Evolutionary conservation across 2,888 invertebrate species (phyloP), one percentile per base, ranked within the genome.

Genomic region (Drosophila dives): DNA sequence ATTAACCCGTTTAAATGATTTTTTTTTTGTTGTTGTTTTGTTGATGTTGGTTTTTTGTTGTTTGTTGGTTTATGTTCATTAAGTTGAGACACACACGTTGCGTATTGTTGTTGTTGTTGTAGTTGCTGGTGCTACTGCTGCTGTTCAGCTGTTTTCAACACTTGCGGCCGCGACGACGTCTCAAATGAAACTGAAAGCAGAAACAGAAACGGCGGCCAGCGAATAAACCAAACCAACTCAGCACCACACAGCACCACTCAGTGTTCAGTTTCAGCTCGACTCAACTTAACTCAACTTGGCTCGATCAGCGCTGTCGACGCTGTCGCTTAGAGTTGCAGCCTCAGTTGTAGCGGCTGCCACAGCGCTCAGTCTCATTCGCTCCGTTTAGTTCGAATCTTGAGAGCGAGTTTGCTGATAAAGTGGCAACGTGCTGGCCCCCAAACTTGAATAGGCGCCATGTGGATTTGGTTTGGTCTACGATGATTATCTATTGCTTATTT

Each of bases 131-230:
- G 33, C 32, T 32, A 69, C 51, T 42, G 45, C 23, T 75, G 38
- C 48, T 64, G 49, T 65, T 70, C 45, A 61, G 53, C 68, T 71
- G 45, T 40, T 72, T 70, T 68, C 63, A 81, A 74, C 83, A 88
- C 90, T 85, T 86, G 90, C 86, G 83, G 59, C 65, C 90, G 89
- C 90, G 88, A 83, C 90, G 83, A 91, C 90, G 92, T 91, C 90
- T 92, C 88, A 92, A 93, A 92, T 91, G 93, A 93, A 93, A 93
- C 93, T 93, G 93, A 93, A 93, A 93, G 92, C 92, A 83, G 77
- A 80, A 75, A 77, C 89, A 79, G 80, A 81, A 83, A 81, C 77
- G 64, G 75, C 82, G 64, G 67, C 51, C 63, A 70, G 33, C 81
- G 63, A 70, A 64, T 70, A 67, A 83, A 53, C 64, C 50, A 70